Conservation (phyloP, 2,113 vertebrate species). For the Clupea harengus region DNA sequence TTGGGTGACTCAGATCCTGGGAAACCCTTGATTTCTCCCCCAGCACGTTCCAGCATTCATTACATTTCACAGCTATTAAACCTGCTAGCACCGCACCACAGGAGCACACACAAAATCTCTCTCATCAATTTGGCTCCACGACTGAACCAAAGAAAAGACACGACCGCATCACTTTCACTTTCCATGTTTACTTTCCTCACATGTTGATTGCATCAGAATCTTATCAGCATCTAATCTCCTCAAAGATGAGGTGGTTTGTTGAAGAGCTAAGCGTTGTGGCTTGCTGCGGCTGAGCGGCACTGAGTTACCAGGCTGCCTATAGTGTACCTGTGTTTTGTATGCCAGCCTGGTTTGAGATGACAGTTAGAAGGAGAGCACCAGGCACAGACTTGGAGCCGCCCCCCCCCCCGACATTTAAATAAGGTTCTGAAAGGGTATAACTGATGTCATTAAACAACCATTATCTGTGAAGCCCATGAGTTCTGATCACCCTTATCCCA, state of each 20-base stretch:
- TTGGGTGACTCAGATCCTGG: neutral
- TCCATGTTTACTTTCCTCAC: neutral
- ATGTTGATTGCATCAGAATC: neutral
- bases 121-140: conserved; percentile 4
- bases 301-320: neutral
- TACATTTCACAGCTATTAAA: conserved; percentile 21
- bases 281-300: neutral
- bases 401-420: too few species aligned
- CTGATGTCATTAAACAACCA: too few species aligned
- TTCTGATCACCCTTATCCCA: too few species aligned
- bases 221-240: neutral
- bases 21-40: neutral
- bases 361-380: neutral
- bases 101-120: conserved; percentile 41
- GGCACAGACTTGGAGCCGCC: neutral
- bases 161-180: neutral
- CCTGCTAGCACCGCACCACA: conserved; percentile 30
- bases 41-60: neutral
- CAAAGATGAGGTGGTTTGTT: neutral
- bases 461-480: too few species aligned
- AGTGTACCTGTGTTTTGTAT: neutral
- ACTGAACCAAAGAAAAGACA: neutral
- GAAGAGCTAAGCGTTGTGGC: neutral
- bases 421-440: too few species aligned
- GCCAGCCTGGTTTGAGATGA: neutral